A percentile compares a stretch with the other conserved stretches of the same genome.
phyloP scores from a whole-genome alignment of 2,888 invertebrate genomes.

The Teleiodes luculella region DNA sequence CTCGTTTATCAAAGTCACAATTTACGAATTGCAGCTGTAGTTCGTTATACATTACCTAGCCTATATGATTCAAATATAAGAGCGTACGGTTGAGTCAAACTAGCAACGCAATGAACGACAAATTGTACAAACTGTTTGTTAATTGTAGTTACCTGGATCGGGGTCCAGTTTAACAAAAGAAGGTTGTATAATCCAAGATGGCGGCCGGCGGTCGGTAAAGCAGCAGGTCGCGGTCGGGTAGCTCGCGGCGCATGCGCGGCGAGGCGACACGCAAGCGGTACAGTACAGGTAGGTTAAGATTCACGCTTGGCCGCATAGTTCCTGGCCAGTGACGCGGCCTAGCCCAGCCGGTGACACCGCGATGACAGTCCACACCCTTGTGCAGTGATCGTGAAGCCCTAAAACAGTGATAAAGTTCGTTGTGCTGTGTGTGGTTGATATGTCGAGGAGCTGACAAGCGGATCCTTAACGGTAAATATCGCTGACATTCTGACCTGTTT shows the following conservation, averaged over 20 bases:
- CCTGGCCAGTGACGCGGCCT: conserved; percentile 64
- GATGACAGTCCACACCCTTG: conserved; percentile 62
- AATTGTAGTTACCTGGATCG: too few relatives aligned
- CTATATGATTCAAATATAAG: too few relatives aligned
- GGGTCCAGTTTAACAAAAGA: conserved; percentile 12
- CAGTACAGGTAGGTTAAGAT: conserved; percentile 76
- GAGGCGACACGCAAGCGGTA: conserved; percentile 70
- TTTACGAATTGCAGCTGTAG: too few relatives aligned
- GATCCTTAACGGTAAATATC: conserved; percentile 71
- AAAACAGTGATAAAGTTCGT: conserved; percentile 4
- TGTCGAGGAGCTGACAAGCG: conserved; percentile 56
- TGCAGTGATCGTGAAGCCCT: conserved; percentile 41
- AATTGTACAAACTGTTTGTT: too few relatives aligned
- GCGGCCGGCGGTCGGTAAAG: conserved; percentile 61
- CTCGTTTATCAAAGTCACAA: too few relatives aligned
- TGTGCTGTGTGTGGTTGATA: conserved; percentile 28
- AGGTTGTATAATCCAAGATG: conserved; percentile 47
- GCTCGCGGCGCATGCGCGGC: conserved; percentile 31
- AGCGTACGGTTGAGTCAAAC: too few relatives aligned
- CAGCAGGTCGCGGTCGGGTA: conserved; percentile 51
- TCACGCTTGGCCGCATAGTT: conserved; percentile 73
- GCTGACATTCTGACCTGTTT: conserved; percentile 59
- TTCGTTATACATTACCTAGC: too few relatives aligned
- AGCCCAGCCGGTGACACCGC: conserved; percentile 40
- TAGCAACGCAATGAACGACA: too few relatives aligned